A percentile compares a stretch with the other conserved stretches of the same genome.
phyloP scores from a whole-genome alignment of 2,888 invertebrate genomes.

The Teleogryllus oceanicus region DNA sequence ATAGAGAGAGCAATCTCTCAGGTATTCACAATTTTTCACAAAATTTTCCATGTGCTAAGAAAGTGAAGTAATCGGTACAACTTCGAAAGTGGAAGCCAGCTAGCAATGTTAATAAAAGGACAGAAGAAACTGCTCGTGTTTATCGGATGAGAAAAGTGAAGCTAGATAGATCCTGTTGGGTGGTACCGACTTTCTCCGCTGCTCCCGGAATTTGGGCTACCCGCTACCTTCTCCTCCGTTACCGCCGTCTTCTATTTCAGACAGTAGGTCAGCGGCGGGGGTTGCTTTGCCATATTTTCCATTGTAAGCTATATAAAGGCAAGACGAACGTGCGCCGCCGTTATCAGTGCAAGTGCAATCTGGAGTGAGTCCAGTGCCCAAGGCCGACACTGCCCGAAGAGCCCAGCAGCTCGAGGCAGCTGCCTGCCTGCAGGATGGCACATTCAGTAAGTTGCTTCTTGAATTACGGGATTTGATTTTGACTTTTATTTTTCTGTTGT shows the following conservation, averaged over 20 bases:
- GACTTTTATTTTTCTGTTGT: too few species aligned
- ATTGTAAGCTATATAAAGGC: background rate
- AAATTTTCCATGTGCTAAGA: too few species aligned
- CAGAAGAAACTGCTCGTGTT: background rate
- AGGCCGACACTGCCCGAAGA: background rate
- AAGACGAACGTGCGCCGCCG: background rate
- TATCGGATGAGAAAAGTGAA: background rate
- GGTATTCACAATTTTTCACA: too few species aligned
- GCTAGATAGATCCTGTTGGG: constrained; percentile 1
- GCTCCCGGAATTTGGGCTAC: background rate
- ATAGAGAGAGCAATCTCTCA: too few species aligned
- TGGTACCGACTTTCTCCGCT: background rate
- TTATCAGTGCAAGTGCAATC: background rate
- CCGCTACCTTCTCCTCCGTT: constrained; percentile 4
- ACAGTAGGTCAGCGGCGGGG: background rate
- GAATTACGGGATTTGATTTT: background rate
- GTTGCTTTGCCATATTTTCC: background rate
- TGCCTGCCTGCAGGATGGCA: background rate
- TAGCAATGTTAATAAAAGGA: too few species aligned
- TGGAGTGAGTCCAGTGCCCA: background rate
- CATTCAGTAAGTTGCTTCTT: background rate
- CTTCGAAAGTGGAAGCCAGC: too few species aligned
- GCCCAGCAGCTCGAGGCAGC: background rate
- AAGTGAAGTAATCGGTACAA: too few species aligned
- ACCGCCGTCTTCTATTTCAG: background rate